Conservation (phyloP, 2,888 invertebrate species). For the Seira ritae region DNA sequence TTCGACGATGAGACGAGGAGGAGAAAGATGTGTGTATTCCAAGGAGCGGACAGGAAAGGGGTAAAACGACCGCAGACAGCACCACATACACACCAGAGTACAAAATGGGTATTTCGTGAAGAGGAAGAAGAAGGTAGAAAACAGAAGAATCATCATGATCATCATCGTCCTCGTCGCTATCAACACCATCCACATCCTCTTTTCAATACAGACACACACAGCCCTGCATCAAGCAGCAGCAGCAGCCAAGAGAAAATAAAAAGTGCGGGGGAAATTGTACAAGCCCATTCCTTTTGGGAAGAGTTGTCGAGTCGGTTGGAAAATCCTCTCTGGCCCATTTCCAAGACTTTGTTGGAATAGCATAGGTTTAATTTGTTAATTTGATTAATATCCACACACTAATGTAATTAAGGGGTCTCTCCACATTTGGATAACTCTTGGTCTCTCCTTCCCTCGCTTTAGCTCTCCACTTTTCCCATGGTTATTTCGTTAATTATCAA, state of each 20-base stretch:
- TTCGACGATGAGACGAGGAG: neutral
- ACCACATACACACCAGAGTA: neutral
- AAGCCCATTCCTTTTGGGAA: slow-evolving; percentile 17
- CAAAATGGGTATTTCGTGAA: neutral
- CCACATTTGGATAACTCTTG: slow-evolving; percentile 43
- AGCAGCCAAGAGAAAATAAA: neutral
- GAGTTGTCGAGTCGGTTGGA: neutral
- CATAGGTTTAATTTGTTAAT: slow-evolving; percentile 67
- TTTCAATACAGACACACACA: slow-evolving; percentile 1
- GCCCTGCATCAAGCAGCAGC: too few relatives aligned
- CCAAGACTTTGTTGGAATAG: slow-evolving; percentile 41
- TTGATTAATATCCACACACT: slow-evolving; percentile 65
- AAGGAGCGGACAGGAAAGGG: slow-evolving; percentile 31
- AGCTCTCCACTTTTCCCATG: neutral
- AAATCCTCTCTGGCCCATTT: slow-evolving; percentile 50
- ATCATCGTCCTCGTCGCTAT: neutral
- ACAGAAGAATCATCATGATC: neutral
- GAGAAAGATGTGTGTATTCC: slow-evolving; percentile 14
- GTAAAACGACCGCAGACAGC: slow-evolving; percentile 12
- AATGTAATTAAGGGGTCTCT: slow-evolving; percentile 63
- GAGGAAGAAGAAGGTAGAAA: neutral
- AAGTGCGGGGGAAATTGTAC: neutral
- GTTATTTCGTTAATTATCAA: slow-evolving; percentile 66
- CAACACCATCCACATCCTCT: neutral
- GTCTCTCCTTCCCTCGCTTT: slow-evolving; percentile 29